Evolutionary conservation across 2,797 vertebrate species (phyloP).

Genomic region (Lacerta agilis): DNA sequence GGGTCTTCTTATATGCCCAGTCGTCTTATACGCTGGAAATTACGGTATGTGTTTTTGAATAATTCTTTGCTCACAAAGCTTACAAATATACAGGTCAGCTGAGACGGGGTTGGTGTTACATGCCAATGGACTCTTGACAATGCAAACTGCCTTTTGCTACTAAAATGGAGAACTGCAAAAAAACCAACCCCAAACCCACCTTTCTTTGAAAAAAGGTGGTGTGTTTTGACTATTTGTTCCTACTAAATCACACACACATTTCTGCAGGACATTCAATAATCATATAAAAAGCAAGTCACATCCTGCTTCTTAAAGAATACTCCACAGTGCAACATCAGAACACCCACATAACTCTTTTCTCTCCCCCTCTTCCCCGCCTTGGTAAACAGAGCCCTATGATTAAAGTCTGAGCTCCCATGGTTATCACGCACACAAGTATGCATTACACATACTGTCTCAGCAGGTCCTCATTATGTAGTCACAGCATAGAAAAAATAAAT

Average conservation of each 20-base stretch:
- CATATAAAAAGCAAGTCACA: conserved; percentile 33
- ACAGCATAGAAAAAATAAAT: conserved; percentile 68
- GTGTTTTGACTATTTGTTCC: conserved; percentile 25
- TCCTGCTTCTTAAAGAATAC: conserved; percentile 41
- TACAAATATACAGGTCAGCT: conserved; percentile 17
- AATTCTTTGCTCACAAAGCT: background rate
- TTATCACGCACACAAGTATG: conserved; percentile 66
- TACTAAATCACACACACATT: conserved; percentile 24
- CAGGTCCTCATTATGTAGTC: conserved; percentile 68
- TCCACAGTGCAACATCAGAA: conserved; percentile 43
- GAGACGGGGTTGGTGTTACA: background rate
- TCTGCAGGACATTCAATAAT: conserved; percentile 22
- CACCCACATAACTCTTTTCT: conserved; percentile 41
- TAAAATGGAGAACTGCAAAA: background rate
- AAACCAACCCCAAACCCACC: too few species aligned
- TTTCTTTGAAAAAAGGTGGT: background rate
- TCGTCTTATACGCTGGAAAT: too few species aligned
- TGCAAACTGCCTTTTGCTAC: background rate
- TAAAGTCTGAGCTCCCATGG: conserved; percentile 67
- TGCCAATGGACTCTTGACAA: conserved; percentile 3
- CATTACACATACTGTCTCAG: conserved; percentile 61
- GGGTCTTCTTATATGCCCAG: too few species aligned
- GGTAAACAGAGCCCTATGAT: conserved; percentile 65
- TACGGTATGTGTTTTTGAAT: background rate
- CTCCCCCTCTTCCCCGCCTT: conserved; percentile 2